A percentile compares a stretch with the other conserved stretches of the same genome.
phyloP scores from a whole-genome alignment of 2,888 invertebrate genomes.

The Sarcophaga variegata region DNA sequence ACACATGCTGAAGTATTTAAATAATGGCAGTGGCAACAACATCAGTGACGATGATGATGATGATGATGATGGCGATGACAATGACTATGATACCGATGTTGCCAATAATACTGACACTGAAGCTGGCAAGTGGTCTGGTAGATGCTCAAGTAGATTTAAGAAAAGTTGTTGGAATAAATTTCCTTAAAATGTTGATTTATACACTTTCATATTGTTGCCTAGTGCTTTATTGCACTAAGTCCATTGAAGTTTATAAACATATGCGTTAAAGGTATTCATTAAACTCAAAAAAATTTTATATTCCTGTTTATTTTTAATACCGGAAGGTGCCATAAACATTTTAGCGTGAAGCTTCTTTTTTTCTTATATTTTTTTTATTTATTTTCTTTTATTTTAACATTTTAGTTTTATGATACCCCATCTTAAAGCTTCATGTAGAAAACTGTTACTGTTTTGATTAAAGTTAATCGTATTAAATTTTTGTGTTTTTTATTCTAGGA shows the following conservation, averaged over 20 bases:
- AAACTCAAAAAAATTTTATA: constrained; percentile 44
- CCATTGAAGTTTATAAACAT: constrained; percentile 7
- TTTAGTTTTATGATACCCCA: constrained; percentile 20
- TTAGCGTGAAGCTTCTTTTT: constrained; percentile 12
- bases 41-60: not conserved
- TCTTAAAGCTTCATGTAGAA: constrained; percentile 2
- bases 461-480: constrained; percentile 21
- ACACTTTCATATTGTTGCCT: not conserved
- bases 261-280: constrained; percentile 7
- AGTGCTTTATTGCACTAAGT: not conserved
- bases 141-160: not conserved
- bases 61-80: not conserved
- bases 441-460: constrained; percentile 10
- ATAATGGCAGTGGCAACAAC: constrained; percentile 21
- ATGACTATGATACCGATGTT: constrained; percentile 4
- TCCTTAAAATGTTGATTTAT: constrained; percentile 17
- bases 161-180: not conserved
- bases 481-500: constrained; percentile 10
- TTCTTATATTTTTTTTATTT: no score
- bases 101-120: not conserved
- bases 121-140: not conserved
- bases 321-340: constrained; percentile 42
- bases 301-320: constrained; percentile 36
- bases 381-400: constrained; percentile 22
- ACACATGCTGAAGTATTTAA: constrained; percentile 50